These are phyloP conservation scores for Drosophila ficusphila DNA, from an alignment of 1,140 invertebrate species.

Conservation along the genomic window DNA sequence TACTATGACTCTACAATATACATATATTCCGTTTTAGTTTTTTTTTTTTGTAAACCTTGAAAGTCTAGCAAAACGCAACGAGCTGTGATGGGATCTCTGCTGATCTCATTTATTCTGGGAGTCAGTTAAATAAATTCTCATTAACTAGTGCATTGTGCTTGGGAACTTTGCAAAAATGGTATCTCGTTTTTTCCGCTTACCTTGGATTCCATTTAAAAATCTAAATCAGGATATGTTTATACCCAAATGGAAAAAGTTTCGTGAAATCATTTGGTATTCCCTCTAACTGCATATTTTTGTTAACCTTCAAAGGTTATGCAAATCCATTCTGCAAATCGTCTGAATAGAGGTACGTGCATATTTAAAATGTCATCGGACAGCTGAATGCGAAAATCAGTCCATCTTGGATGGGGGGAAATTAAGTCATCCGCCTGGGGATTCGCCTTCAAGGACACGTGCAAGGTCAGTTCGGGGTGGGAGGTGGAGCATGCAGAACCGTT, in stretches of 20 bases:
- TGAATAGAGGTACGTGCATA: constrained; percentile 13
- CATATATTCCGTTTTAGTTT: constrained; percentile 4
- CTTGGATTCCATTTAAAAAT: neutral
- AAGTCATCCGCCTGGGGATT: constrained; percentile 5
- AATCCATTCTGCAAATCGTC: constrained; percentile 5
- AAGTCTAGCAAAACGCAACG: constrained; percentile 15
- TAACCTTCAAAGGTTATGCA: constrained; percentile 1
- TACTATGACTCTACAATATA: constrained; percentile 26
- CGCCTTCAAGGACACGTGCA: constrained; percentile 34
- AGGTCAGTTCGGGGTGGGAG: neutral
- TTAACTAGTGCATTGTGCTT: constrained; percentile 5
- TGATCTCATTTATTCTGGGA: constrained; percentile 22
- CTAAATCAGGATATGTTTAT: neutral
- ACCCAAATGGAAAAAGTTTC: neutral
- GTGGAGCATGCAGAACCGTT: constrained; percentile 56
- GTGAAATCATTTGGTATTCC: neutral
- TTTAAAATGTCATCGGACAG: constrained; percentile 23
- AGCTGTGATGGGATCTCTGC: neutral
- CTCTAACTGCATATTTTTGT: neutral
- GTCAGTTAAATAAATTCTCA: constrained; percentile 4
- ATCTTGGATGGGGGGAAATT: constrained; percentile 1
- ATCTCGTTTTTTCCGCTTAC: neutral
- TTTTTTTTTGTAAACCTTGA: constrained; percentile 10
- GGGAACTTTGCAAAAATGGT: constrained; percentile 3
- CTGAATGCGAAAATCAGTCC: constrained; percentile 4